A percentile compares a stretch with the other conserved stretches of the same genome.
These are phyloP conservation scores for Chionodraco myersi DNA, from an alignment of 2,113 vertebrate genomes.

Conservation along the genomic window DNA sequence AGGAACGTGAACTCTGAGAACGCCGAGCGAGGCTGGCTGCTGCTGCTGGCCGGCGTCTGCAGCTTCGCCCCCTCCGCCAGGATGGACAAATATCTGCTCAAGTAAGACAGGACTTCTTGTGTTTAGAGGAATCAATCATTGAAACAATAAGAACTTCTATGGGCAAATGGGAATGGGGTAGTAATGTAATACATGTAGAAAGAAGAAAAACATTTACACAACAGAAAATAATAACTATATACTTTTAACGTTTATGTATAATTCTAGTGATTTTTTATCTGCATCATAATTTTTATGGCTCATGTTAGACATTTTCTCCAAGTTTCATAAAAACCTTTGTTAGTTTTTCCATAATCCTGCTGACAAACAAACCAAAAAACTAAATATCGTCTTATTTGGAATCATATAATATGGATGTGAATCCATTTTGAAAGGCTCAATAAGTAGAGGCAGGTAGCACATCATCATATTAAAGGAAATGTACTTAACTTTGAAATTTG, in stretches of 20 bases:
- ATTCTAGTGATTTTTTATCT: no score
- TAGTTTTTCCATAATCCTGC: no score
- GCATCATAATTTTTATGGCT: no score
- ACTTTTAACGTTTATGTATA: no score
- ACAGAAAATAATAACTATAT: not conserved
- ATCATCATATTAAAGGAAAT: not conserved
- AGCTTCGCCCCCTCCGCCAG: conserved; percentile 87
- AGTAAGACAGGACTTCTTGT: conserved; percentile 82
- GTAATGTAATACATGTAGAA: not conserved
- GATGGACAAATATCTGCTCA: conserved; percentile 94
- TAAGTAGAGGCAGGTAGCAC: not conserved
- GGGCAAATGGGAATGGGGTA: not conserved
- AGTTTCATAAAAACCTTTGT: no score
- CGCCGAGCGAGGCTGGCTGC: conserved; percentile 93
- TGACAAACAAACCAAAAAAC: no score
- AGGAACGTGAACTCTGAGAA: conserved; percentile 90
- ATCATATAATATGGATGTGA: no score
- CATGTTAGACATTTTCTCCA: no score
- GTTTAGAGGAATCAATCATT: not conserved
- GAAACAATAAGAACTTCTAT: no score
- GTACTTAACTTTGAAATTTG: not conserved
- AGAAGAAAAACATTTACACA: not conserved
- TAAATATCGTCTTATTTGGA: not conserved
- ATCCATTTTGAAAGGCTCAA: not conserved
- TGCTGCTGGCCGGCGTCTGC: conserved; percentile 91